These are phyloP conservation scores for Pogonomyrmex barbatus DNA, from an alignment of 1,140 invertebrate genomes.

Conservation along the genomic window DNA sequence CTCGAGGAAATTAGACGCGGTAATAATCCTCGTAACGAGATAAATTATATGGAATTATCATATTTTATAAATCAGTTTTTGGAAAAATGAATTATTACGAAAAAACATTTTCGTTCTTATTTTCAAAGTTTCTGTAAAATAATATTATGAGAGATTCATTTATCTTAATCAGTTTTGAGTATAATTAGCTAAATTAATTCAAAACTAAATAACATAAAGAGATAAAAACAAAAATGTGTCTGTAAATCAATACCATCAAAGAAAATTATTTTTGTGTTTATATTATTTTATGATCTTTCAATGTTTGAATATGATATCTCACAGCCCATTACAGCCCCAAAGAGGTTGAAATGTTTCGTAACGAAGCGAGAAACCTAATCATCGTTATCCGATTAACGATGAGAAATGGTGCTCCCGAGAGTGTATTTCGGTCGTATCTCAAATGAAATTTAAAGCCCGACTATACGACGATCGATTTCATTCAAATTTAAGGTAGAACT, in stretches of 20 bases:
- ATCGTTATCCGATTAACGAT: conserved; percentile 26
- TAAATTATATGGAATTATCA: background rate
- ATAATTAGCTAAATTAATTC: background rate
- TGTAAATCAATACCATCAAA: background rate
- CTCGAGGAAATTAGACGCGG: background rate
- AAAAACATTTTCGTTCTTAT: background rate
- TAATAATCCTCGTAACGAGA: background rate
- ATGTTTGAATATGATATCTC: background rate
- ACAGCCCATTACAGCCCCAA: background rate
- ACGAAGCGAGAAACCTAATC: conserved; percentile 38
- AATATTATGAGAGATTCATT: background rate
- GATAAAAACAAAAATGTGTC: background rate
- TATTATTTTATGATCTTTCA: background rate
- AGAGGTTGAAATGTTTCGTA: conserved; percentile 14
- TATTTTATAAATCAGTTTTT: conserved; percentile 5
- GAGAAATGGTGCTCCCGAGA: conserved; percentile 25
- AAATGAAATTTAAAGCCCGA: conserved; percentile 29
- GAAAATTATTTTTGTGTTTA: background rate
- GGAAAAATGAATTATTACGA: background rate
- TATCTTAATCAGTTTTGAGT: background rate
- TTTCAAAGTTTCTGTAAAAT: too few relatives aligned
- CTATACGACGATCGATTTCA: conserved; percentile 23
- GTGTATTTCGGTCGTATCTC: conserved; percentile 33
- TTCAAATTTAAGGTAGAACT: conserved; percentile 48
- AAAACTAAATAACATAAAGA: background rate